Conservation (phyloP, 2,888 invertebrate species). For the Stenichneumon culpator region DNA sequence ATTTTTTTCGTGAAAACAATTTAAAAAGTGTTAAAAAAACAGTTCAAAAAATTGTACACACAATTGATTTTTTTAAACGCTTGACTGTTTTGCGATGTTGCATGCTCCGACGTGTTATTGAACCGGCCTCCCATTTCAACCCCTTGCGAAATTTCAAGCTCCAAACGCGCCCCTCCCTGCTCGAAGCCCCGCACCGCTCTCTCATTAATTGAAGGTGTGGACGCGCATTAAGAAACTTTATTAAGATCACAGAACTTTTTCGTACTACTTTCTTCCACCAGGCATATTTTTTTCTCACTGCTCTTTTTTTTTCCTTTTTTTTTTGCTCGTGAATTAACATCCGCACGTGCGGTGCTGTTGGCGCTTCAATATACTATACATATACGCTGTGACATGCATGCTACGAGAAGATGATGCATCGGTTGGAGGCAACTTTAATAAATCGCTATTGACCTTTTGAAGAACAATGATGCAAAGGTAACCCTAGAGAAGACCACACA, state of each 20-base stretch:
- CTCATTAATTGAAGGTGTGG: constrained; percentile 58
- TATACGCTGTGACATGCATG: neutral
- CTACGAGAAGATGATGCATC: neutral
- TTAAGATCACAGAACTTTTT: constrained; percentile 68
- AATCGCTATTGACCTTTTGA: constrained; percentile 14
- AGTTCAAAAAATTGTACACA: no score
- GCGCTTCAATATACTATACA: neutral
- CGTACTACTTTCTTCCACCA: neutral
- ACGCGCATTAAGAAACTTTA: constrained; percentile 60
- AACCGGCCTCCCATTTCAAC: constrained; percentile 22
- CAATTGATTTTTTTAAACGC: constrained; percentile 21
- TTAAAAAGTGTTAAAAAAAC: neutral
- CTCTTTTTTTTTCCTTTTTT: neutral
- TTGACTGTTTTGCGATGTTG: constrained; percentile 15
- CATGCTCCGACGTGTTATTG: constrained; percentile 21
- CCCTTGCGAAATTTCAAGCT: constrained; percentile 39
- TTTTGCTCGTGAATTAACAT: constrained; percentile 6
- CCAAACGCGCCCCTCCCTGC: constrained; percentile 4
- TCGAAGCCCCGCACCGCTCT: neutral
- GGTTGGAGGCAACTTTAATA: constrained; percentile 11
- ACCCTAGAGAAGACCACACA: neutral
- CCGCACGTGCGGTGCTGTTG: neutral
- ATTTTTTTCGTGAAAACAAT: neutral
- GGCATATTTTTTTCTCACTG: constrained; percentile 21
- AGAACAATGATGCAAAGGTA: neutral